phyloP scores from a whole-genome alignment of 2,888 invertebrate genomes.

The Scaptomyza parva region DNA sequence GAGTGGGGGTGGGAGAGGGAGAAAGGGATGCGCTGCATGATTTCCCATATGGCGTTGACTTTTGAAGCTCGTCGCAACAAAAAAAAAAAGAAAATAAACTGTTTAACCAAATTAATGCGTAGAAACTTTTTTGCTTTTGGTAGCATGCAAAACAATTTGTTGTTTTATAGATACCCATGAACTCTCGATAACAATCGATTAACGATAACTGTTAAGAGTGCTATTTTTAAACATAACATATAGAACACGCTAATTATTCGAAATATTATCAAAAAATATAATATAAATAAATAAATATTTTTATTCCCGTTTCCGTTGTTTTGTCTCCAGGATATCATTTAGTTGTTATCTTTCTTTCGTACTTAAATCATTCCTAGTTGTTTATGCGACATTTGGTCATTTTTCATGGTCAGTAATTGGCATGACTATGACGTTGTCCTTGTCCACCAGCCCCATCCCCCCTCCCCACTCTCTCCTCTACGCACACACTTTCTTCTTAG shows the following conservation, averaged over 20 bases:
- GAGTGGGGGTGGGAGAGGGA: background rate
- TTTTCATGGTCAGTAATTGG: slow-evolving; percentile 67
- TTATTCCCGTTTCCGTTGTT: no score
- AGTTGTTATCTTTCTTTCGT: background rate
- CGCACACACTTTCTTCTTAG: background rate
- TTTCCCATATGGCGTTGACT: slow-evolving; percentile 24
- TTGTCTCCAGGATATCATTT: background rate
- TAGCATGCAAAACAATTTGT: slow-evolving; percentile 30
- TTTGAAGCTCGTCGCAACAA: background rate
- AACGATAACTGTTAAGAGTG: background rate
- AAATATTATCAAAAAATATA: no score
- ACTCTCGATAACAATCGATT: background rate
- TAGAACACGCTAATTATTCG: no score
- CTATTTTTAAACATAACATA: no score
- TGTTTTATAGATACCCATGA: slow-evolving; percentile 25
- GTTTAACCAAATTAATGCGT: slow-evolving; percentile 60
- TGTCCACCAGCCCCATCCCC: background rate
- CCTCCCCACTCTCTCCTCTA: background rate
- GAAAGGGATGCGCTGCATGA: background rate
- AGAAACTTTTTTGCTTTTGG: slow-evolving; percentile 40
- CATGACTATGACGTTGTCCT: slow-evolving; percentile 35
- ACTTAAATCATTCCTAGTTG: background rate
- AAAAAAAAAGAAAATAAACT: slow-evolving; percentile 16
- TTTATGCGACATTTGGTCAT: slow-evolving; percentile 56
- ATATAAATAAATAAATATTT: no score